phyloP scores from a whole-genome alignment of 2,888 invertebrate species.

The Craniophora ligustri region DNA sequence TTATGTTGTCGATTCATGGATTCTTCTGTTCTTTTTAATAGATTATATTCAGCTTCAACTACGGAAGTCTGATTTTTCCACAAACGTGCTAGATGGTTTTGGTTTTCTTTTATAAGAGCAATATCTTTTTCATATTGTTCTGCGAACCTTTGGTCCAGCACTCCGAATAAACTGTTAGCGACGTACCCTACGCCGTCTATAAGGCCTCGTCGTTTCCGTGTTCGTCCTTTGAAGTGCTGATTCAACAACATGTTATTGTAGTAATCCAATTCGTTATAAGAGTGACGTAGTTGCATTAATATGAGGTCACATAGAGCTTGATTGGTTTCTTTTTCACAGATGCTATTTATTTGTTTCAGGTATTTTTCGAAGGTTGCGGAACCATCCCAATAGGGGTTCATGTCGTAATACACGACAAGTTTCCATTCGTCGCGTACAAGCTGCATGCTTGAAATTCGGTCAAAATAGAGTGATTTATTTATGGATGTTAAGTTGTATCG shows the following conservation, averaged over 20 bases:
- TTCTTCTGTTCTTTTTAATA: background rate
- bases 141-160: constrained; percentile 31
- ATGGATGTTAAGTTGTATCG: background rate
- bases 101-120: background rate
- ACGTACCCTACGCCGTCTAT: constrained; percentile 33
- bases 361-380: background rate
- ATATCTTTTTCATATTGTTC: constrained; percentile 31
- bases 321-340: background rate
- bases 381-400: background rate
- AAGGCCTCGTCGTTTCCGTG: constrained; percentile 15
- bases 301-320: background rate
- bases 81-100: too few species aligned
- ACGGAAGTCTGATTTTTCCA: background rate
- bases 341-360: background rate
- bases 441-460: background rate
- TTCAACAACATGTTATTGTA: background rate
- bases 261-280: background rate
- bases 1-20: background rate
- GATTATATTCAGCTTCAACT: background rate
- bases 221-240: background rate
- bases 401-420: background rate
- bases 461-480: background rate
- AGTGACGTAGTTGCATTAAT: background rate
- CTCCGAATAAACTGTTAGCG: constrained; percentile 35
- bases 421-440: background rate